A percentile compares a stretch with the other conserved stretches of the same genome.
Evolutionary conservation across 2,797 vertebrate genomes (phyloP).

Genomic region (Allobates femoralis): DNA sequence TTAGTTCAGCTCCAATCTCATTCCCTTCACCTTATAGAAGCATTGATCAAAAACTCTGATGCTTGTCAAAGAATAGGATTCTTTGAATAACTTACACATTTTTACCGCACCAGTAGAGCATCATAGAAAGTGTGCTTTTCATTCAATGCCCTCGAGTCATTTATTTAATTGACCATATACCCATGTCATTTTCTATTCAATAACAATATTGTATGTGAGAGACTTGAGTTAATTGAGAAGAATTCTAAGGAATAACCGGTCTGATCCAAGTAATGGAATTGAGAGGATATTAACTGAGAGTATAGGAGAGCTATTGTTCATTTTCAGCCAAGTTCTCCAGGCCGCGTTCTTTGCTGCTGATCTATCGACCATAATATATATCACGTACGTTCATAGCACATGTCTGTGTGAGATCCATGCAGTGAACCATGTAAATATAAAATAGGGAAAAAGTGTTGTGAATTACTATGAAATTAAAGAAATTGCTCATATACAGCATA

Average conservation of each 20-base stretch:
- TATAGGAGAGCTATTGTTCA: slow-evolving; percentile 34
- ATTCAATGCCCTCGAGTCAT: slow-evolving; percentile 36
- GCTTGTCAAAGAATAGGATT: slow-evolving; percentile 46
- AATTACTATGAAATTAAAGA: too few relatives aligned
- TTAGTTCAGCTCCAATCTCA: slow-evolving; percentile 38
- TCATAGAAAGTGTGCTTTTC: slow-evolving; percentile 36
- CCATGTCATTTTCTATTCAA: slow-evolving; percentile 49
- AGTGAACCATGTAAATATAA: too few relatives aligned
- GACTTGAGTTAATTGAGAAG: slow-evolving; percentile 41
- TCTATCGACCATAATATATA: slow-evolving; percentile 18
- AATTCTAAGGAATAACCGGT: slow-evolving; percentile 23
- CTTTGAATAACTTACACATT: slow-evolving; percentile 55
- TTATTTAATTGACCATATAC: slow-evolving; percentile 58
- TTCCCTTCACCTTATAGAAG: slow-evolving; percentile 37
- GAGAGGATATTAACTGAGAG: slow-evolving; percentile 32
- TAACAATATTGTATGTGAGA: slow-evolving; percentile 39
- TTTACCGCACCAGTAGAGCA: slow-evolving; percentile 26
- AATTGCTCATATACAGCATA: too few relatives aligned
- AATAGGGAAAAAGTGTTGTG: too few relatives aligned
- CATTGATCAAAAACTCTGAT: slow-evolving; percentile 51
- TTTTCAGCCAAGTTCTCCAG: slow-evolving; percentile 3
- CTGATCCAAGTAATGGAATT: slow-evolving; percentile 49
- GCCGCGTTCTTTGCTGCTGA: slow-evolving; percentile 28
- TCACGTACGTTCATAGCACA: too few relatives aligned
- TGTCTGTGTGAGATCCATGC: too few relatives aligned